Evolutionary conservation across 2,888 invertebrate species (phyloP).

Genomic region (Tachina lurida): DNA sequence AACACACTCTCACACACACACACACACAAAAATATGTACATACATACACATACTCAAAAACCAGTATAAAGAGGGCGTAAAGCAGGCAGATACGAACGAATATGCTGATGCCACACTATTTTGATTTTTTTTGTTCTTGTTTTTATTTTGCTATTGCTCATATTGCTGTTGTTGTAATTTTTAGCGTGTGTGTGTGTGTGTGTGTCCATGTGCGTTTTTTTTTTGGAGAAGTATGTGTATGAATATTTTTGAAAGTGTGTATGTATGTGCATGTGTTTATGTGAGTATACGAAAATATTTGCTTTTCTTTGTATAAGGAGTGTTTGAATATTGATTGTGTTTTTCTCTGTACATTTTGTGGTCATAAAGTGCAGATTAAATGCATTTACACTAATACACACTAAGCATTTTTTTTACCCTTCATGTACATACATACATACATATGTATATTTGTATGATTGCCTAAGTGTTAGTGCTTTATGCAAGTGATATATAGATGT

Average conservation of each 20-base stretch:
- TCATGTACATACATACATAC: too few relatives aligned
- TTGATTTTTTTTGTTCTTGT: conserved; percentile 30
- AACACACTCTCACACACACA: background rate
- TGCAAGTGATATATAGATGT: conserved; percentile 31
- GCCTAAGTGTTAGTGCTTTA: background rate
- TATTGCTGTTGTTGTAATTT: conserved; percentile 10
- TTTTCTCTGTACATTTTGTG: conserved; percentile 42
- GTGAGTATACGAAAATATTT: conserved; percentile 39
- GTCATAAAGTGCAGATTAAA: conserved; percentile 29
- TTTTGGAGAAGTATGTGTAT: background rate
- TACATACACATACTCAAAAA: background rate
- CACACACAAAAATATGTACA: background rate
- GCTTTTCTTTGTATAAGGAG: conserved; percentile 55
- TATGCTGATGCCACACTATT: conserved; percentile 31
- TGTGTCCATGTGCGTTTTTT: background rate
- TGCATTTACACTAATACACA: background rate
- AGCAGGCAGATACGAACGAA: background rate
- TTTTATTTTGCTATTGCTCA: background rate
- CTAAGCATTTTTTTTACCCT: background rate
- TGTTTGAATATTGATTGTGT: conserved; percentile 66
- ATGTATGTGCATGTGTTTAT: background rate
- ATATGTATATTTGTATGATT: background rate
- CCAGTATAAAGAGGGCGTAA: background rate
- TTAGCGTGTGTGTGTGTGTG: background rate
- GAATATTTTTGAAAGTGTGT: background rate